Evolutionary conservation across 1,140 invertebrate genomes (phyloP), one percentile per base, ranked within the genome.

Genomic region (Bombus ignitus): DNA sequence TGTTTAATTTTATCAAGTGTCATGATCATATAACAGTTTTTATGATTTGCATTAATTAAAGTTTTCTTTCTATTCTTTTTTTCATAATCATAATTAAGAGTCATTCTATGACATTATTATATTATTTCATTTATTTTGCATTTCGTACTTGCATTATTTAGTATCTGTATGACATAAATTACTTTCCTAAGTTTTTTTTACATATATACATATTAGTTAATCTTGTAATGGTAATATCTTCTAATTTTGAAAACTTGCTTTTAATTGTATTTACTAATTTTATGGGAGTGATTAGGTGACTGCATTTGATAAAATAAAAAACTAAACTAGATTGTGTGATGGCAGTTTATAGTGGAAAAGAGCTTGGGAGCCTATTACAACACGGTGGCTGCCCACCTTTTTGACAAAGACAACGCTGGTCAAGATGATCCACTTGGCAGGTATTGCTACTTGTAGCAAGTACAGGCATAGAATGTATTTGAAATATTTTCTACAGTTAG

Each of bases 401-500:
- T 96, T 97, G 97, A 98, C 96, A 97, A 97, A 97, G 97, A 98
- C 96, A 97, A 97, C 92, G 96, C 97, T 92, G 97, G 96, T 92
- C 95, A 96, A 93, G 97, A 98, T 95, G 97, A 98, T 95, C 96
- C 96, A 91, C 96, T 98, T 92, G 97, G 97, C 96, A 98, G 97
- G 97, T 98, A 97, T 92, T 93, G 90, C 89, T 91, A 87, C 83
- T 90, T 83, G 83, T 82, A 84, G 66, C 89, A 81, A 90, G 80
- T 83, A 90, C n/a, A 80, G 78, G 65, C 85, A 18, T 87, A 88
- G 57, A 81, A 81, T 86, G 72, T 70, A 88, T 81, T 84, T 66
- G 39, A 70, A 73, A 57, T 62, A n/a, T 81, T 18, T 81, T 81
- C 39, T 86, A 88, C 8, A 77, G 78, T 77, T 89, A 90, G 83